Evolutionary conservation across 1,140 invertebrate genomes (phyloP).

Genomic region (Pygmarrhopalites habei): DNA sequence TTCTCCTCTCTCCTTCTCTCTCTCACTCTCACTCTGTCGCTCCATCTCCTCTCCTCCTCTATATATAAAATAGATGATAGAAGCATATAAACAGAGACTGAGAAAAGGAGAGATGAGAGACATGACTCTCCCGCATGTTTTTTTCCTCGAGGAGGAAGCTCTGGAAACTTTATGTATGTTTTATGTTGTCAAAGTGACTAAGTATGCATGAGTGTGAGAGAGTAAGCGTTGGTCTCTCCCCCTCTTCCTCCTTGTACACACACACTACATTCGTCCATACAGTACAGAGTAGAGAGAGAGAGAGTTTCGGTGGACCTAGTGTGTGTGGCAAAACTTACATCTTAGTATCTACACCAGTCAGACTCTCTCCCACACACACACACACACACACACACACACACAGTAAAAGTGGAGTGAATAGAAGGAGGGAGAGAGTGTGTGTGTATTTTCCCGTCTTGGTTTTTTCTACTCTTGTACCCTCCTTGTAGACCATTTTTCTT

Average conservation of each 20-base stretch:
- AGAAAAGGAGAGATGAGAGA: not conserved
- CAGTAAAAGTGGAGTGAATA: no score
- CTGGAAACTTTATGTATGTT: not conserved
- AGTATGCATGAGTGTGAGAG: no score
- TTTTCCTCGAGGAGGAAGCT: not conserved
- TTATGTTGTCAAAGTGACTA: no score
- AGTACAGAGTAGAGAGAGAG: not conserved
- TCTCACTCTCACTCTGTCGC: not conserved
- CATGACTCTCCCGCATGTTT: not conserved
- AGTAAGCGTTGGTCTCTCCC: not conserved
- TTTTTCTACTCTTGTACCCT: not conserved
- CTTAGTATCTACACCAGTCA: no score
- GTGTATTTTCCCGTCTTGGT: no score
- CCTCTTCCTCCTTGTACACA: not conserved
- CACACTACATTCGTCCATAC: not conserved
- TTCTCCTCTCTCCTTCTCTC: conserved; percentile 7
- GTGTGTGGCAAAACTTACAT: no score
- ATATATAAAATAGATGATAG: not conserved
- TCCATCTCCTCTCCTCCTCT: no score
- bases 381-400: no score
- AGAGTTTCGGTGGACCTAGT: no score
- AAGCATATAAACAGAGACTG: no score
- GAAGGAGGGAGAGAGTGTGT: no score
- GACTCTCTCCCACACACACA: no score
- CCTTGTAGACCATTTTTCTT: not conserved